Evolutionary conservation across 2,113 vertebrate genomes (phyloP), one percentile per base, ranked within the genome.

Genomic region (Phylloscopus trochilus): DNA sequence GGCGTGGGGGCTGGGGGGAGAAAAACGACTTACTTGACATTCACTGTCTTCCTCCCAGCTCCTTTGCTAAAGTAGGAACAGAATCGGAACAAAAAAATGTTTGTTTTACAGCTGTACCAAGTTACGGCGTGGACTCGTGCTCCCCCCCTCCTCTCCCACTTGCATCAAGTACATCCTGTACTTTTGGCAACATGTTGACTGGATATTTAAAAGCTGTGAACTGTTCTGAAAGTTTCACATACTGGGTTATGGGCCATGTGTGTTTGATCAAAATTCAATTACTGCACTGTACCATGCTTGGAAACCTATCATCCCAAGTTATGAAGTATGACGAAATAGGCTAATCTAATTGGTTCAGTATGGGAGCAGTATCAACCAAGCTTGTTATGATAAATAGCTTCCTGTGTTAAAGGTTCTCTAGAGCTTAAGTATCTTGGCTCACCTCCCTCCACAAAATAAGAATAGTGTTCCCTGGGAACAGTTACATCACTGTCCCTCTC

Each of bases 231-330:
- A 98, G 97, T 98, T 97, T 98, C 97, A 97, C 98, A 98, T 98
- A 97, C 98, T 97, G 98, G 98, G 98, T 98, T 98, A 98, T 98
- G 97, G 98, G 98, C 98, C 98, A 99, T 98, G 98, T 99, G 98
- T 98, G 98, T 99, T 99, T 98, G 98, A 99, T 99, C 98, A 99
- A 98, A 99, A 98, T 98, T 98, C 98, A 99, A 98, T 99, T 98
- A 98, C 98, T 97, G 98, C 97, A 97, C 98, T 97, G 98, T 98
- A 98, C 98, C 98, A 98, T 97, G 98, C 98, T 98, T 98, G 97
- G 97, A 98, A 98, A 98, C 97, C 97, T 98, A 98, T 98, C 98
- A 97, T 98, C 97, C 97, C 97, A 97, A 98, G 98, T 99, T 98
- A 98, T 98, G 98, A 98, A 98, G 98, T 98, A 98, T 98, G 98